A percentile compares a stretch with the other conserved stretches of the same genome.
Evolutionary conservation across 2,797 vertebrate species (phyloP).

Genomic region (Mallotus villosus): DNA sequence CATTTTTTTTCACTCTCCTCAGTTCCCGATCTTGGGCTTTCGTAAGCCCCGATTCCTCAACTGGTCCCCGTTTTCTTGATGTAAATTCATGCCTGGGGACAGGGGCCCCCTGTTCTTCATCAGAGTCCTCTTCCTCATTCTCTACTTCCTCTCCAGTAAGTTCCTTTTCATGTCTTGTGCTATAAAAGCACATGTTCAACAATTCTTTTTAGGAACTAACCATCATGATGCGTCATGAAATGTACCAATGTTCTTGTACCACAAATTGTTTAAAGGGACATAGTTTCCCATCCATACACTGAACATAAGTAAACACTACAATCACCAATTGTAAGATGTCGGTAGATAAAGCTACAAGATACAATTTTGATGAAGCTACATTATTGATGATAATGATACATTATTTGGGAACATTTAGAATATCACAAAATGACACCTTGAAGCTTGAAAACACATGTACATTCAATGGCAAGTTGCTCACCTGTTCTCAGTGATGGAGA

Average conservation of each 20-base stretch:
- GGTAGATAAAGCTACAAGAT: no score
- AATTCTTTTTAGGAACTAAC: background rate
- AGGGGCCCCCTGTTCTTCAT: conserved; percentile 72
- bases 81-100: conserved; percentile 26
- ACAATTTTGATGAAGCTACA: no score
- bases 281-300: no score
- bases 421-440: no score
- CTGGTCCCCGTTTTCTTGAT: conserved; percentile 21
- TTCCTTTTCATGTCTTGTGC: conserved; percentile 53
- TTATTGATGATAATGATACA: no score
- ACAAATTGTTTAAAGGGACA: no score
- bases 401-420: no score
- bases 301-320: no score
- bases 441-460: no score
- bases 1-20: conserved; percentile 79
- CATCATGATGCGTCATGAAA: background rate
- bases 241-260: no score
- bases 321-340: no score
- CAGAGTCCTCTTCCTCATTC: conserved; percentile 81
- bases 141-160: conserved; percentile 79
- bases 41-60: conserved; percentile 61
- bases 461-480: conserved; percentile 36
- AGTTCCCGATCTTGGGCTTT: conserved; percentile 83
- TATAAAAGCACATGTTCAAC: background rate
- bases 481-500: conserved; percentile 72